These are phyloP conservation scores for Diadophis punctatus DNA, from an alignment of 2,113 vertebrate genomes.

Conservation along the genomic window DNA sequence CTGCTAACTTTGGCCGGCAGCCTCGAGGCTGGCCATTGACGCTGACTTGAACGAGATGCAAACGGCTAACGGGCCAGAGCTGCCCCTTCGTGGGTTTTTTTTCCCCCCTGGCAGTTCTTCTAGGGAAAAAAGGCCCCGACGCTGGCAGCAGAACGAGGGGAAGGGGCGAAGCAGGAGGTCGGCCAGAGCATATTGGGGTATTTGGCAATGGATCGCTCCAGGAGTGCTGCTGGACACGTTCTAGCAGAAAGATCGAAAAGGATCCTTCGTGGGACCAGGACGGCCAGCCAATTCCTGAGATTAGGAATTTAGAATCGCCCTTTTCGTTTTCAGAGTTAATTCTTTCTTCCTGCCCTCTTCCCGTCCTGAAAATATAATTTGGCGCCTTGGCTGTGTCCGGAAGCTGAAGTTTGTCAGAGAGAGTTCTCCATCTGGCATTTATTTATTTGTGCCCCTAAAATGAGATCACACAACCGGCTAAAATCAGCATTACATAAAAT, in stretches of 20 bases:
- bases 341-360: neutral
- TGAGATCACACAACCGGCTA: neutral
- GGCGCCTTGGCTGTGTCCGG: neutral
- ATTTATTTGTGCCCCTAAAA: neutral
- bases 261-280: neutral
- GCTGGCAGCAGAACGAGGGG: no score
- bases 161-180: neutral
- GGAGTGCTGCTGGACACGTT: neutral
- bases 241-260: neutral
- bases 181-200: neutral
- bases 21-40: neutral
- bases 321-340: neutral
- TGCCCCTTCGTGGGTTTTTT: neutral
- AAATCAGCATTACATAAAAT: neutral
- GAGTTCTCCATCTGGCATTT: neutral
- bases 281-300: neutral
- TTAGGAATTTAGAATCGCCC: neutral
- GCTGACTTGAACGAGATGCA: neutral
- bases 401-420: neutral
- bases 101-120: neutral
- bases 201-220: neutral
- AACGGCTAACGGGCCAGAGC: neutral
- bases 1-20: neutral
- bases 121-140: neutral
- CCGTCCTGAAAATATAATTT: neutral